A percentile compares a stretch with the other conserved stretches of the same genome.
Evolutionary conservation across 2,888 invertebrate genomes (phyloP).

Genomic region (Microctonus hyperodae): DNA sequence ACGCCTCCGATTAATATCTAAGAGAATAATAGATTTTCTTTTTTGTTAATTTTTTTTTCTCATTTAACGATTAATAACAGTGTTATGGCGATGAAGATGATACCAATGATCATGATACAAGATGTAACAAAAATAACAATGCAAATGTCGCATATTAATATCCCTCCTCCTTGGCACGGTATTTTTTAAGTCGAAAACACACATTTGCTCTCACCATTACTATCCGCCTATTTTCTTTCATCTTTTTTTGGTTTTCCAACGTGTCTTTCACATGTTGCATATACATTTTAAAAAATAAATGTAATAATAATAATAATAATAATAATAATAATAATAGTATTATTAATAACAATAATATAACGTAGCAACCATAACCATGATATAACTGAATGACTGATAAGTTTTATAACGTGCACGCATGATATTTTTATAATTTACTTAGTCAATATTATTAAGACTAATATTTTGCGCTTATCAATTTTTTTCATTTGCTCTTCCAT

Average conservation of each 20-base stretch:
- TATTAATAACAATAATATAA: slow-evolving; percentile 42
- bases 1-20: slow-evolving; percentile 28
- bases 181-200: background rate
- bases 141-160: background rate
- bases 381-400: slow-evolving; percentile 27
- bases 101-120: slow-evolving; percentile 12
- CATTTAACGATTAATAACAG: slow-evolving; percentile 12
- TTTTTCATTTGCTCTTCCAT: background rate
- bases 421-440: slow-evolving; percentile 14
- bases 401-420: background rate
- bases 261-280: slow-evolving; percentile 34
- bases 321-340: slow-evolving; percentile 30
- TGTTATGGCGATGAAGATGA: slow-evolving; percentile 1
- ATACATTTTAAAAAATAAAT: slow-evolving; percentile 36
- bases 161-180: background rate
- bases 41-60: background rate
- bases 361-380: slow-evolving; percentile 49
- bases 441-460: background rate
- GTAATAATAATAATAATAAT: slow-evolving; percentile 34
- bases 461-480: slow-evolving; percentile 5
- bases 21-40: slow-evolving; percentile 32
- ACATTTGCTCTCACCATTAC: background rate
- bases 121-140: slow-evolving; percentile 13
- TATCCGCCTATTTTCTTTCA: slow-evolving; percentile 11
- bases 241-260: no score